Base-by-base conservation (phyloP, 2,888 invertebrate species). In the Hemistola chrysoprasaria region DNA sequence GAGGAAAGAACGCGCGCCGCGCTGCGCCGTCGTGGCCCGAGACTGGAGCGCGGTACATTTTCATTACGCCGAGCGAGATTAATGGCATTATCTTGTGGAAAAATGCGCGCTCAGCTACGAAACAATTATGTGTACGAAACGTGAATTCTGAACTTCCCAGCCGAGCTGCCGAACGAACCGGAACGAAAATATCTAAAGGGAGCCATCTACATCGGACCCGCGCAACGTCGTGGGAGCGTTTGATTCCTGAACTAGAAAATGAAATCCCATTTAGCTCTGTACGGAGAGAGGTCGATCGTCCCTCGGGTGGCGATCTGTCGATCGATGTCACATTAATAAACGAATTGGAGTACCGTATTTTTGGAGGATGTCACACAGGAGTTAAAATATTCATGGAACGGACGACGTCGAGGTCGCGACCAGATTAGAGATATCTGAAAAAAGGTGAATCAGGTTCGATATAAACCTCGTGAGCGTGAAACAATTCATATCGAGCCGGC, bases 211-310 rank as follows among this genome's bases (percentile, higher is more conserved):
- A 71, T 66, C 59, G 72, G 61, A 57, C 62, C 47, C 50, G 56
- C 58, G 64, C 70, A 74, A 56, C 58, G 64, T 69, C 75, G 55
- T 61, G 61, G 78, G 73, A 72, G 50, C 76, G 71, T 82, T 82
- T 85, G 82, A 82, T 76, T 78, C 65, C 70, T 81, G 76, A 78
- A 85, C 79, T 84, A 86, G 85, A 85, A 86, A 85, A 86, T 82
- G 74, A 79, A 85, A 82, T 76, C 74, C 72, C 71, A 77, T 83
- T 80, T 78, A 80, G 74, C 70, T 68, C 62, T 59, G 54, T 63
- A 66, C 63, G 69, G 62, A 60, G 53, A 59, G 61, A 59, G 63
- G 58, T 57, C 51, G 50, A 47, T 16, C 39, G 46, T 74, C 78
- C 80, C 71, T 34, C 23, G 68, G 66, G 71, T 34, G 49, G 56